These are phyloP conservation scores for Leptinotarsa defecta DNA, from an alignment of 1,140 invertebrate species.

Conservation along the genomic window DNA sequence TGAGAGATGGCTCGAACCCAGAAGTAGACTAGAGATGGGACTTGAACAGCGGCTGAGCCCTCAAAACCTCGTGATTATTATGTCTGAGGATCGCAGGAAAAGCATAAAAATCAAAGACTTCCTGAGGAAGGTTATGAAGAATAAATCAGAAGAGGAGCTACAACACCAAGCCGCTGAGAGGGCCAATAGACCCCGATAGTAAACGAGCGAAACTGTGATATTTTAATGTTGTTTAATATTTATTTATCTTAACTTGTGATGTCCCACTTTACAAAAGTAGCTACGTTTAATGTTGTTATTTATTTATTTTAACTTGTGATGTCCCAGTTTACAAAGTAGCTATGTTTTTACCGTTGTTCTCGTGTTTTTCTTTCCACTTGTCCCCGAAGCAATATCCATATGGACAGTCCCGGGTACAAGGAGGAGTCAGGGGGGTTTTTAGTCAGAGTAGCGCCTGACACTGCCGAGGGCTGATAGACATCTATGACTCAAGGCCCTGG, in stretches of 20 bases:
- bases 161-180: neutral
- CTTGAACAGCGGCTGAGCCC: neutral
- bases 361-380: neutral
- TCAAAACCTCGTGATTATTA: neutral
- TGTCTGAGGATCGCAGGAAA: neutral
- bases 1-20: neutral
- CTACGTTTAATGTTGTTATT: too few relatives aligned
- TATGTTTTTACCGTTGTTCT: too few relatives aligned
- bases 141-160: neutral
- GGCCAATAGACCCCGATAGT: neutral
- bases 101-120: neutral
- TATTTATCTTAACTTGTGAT: too few relatives aligned
- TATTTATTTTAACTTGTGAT: too few relatives aligned
- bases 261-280: too few relatives aligned
- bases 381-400: constrained; percentile 14
- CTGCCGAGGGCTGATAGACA: constrained; percentile 18
- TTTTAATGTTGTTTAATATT: neutral
- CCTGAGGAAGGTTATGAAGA: neutral
- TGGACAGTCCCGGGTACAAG: constrained; percentile 2
- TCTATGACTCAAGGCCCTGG: constrained; percentile 6
- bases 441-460: constrained; percentile 23
- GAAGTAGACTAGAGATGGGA: neutral
- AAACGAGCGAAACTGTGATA: neutral
- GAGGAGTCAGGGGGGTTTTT: neutral
- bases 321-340: too few relatives aligned